Conservation (phyloP, 2,113 vertebrate species). For the Boleophthalmus pectinirostris region DNA sequence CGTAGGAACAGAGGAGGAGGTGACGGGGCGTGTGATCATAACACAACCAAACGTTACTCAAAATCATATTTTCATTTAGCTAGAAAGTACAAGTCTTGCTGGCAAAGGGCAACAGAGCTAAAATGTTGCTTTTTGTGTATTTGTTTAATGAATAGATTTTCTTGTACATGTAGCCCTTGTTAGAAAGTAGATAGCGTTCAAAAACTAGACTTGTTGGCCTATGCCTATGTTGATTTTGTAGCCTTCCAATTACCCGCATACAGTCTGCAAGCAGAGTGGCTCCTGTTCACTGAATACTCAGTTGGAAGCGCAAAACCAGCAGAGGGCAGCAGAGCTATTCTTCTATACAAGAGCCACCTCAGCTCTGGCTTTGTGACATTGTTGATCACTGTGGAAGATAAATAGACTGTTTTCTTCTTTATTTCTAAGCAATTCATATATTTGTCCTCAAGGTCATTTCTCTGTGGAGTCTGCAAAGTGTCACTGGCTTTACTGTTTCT, state of each 20-base stretch:
- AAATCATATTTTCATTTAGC: no score
- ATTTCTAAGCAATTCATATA: slow-evolving; percentile 13
- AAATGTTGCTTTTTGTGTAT: no score
- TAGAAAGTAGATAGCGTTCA: no score
- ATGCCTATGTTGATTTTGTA: background rate
- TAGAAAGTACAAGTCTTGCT: no score
- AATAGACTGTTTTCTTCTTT: slow-evolving; percentile 28
- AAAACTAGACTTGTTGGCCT: no score
- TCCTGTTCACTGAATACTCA: background rate
- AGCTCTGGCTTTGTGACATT: slow-evolving; percentile 2
- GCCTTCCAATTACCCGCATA: background rate
- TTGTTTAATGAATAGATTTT: no score
- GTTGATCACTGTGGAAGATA: slow-evolving; percentile 19
- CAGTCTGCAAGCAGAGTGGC: no score
- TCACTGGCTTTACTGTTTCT: slow-evolving; percentile 17
- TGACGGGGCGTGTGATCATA: no score
- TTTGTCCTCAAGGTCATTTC: slow-evolving; percentile 31
- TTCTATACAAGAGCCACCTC: background rate
- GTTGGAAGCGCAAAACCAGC: slow-evolving; percentile 32
- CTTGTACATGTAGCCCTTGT: no score
- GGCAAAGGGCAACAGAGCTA: no score
- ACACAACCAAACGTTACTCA: no score
- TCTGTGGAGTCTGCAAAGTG: background rate
- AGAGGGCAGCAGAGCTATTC: slow-evolving; percentile 36
- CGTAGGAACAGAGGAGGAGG: slow-evolving; percentile 48